Evolutionary conservation across 2,797 vertebrate species (phyloP).

Genomic region (Chelon labrosus): DNA sequence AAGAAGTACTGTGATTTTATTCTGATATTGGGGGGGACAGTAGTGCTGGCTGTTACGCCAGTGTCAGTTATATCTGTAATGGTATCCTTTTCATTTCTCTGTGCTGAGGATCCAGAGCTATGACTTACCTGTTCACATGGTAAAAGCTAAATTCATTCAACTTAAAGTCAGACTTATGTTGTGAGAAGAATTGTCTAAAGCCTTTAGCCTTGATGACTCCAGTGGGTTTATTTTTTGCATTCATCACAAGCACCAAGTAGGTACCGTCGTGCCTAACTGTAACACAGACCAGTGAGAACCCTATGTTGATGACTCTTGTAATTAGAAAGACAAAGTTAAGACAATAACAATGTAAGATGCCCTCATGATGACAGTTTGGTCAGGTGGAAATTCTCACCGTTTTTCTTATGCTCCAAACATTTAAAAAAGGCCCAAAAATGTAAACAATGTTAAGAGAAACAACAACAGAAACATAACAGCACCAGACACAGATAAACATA

Average conservation of each 20-base stretch:
- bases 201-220: slow-evolving; percentile 37
- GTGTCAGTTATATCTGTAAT: slow-evolving; percentile 10
- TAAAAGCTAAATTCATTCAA: not conserved
- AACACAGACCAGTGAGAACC: slow-evolving; percentile 66
- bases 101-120: not conserved
- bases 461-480: slow-evolving; percentile 80
- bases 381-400: slow-evolving; percentile 49
- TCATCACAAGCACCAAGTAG: slow-evolving; percentile 55
- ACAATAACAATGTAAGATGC: slow-evolving; percentile 67
- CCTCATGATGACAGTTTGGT: slow-evolving; percentile 65
- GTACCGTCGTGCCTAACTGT: slow-evolving; percentile 48
- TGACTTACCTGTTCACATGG: slow-evolving; percentile 13
- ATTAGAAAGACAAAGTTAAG: slow-evolving; percentile 62
- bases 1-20: too few species aligned
- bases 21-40: not conserved
- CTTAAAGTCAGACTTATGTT: not conserved
- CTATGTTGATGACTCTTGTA: slow-evolving; percentile 47
- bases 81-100: slow-evolving; percentile 9
- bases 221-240: slow-evolving; percentile 75
- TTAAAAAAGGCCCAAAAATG: slow-evolving; percentile 73
- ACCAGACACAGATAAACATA: slow-evolving; percentile 85
- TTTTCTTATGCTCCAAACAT: slow-evolving; percentile 68
- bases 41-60: slow-evolving; percentile 23
- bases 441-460: slow-evolving; percentile 84
- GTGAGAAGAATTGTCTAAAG: slow-evolving; percentile 51